Percentiles rank a stretch among this genome's conserved stretches.
phyloP scores from a whole-genome alignment of 2,113 vertebrate species.

The Gambusia holbrooki region DNA sequence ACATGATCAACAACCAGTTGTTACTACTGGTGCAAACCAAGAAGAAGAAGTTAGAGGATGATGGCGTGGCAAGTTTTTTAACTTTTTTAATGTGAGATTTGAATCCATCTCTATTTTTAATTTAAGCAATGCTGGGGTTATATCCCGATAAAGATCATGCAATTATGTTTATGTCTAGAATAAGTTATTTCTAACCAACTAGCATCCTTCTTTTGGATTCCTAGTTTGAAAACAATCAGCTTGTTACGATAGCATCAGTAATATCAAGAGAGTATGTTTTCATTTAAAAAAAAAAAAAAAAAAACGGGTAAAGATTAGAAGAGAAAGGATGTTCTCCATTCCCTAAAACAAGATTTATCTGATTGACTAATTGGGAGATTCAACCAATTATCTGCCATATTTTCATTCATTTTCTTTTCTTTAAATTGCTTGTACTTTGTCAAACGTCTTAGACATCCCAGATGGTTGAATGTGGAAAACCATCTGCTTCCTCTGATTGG shows the following conservation, averaged over 20 bases:
- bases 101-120: not conserved
- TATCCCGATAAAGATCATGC: not conserved
- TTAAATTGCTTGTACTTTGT: not conserved
- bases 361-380: not conserved
- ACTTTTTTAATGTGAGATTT: too few species aligned
- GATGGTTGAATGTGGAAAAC: not conserved
- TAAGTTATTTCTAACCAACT: not conserved
- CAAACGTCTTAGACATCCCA: not conserved
- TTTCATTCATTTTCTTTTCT: not conserved
- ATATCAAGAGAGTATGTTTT: not conserved
- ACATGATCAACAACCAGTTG: too few species aligned
- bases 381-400: not conserved
- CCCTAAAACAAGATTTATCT: not conserved
- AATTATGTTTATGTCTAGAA: not conserved
- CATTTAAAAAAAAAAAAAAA: not conserved
- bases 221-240: not conserved
- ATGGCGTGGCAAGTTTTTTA: too few species aligned
- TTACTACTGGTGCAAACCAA: too few species aligned
- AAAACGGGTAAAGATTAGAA: not conserved
- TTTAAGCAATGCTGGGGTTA: not conserved
- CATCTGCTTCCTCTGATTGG: slow-evolving; percentile 4
- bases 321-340: not conserved
- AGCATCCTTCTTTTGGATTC: not conserved
- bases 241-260: too few species aligned
- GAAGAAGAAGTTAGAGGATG: too few species aligned